Conservation (phyloP, 2,797 vertebrate species). For the Lindbergichthys nudifrons region DNA sequence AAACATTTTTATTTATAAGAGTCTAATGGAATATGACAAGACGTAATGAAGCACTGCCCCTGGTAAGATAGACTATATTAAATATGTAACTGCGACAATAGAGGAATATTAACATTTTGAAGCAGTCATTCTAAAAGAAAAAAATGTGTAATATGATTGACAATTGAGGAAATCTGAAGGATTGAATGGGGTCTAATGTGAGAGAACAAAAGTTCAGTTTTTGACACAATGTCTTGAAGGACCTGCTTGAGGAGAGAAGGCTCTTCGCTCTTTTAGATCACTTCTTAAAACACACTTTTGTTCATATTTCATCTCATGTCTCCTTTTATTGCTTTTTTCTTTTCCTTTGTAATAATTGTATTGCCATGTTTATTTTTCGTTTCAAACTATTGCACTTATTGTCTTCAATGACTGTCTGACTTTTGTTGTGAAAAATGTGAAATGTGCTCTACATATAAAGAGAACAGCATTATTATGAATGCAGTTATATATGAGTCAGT, state of each 20-base stretch:
- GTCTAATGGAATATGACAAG: slow-evolving; percentile 8
- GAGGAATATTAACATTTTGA: slow-evolving; percentile 3
- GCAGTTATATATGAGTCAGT: not conserved
- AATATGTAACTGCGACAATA: not conserved
- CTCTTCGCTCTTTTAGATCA: too few relatives aligned
- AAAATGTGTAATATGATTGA: not conserved
- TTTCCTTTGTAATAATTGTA: too few relatives aligned
- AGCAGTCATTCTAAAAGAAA: not conserved
- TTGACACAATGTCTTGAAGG: too few relatives aligned
- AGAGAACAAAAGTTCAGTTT: too few relatives aligned
- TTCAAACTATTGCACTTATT: too few relatives aligned
- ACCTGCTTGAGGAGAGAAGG: too few relatives aligned
- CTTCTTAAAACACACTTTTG: too few relatives aligned
- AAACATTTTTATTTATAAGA: not conserved
- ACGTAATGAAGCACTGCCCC: not conserved
- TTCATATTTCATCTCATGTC: too few relatives aligned
- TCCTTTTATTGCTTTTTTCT: too few relatives aligned
- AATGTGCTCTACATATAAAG: not conserved
- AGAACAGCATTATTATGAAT: not conserved
- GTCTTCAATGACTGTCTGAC: too few relatives aligned
- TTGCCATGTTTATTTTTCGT: too few relatives aligned
- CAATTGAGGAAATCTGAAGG: not conserved
- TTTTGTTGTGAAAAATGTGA: too few relatives aligned
- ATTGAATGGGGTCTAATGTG: not conserved
- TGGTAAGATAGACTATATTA: not conserved